Percentiles rank a stretch among this genome's conserved stretches.
Evolutionary conservation across 2,797 vertebrate genomes (phyloP).

Genomic region (Malacoraja senta): DNA sequence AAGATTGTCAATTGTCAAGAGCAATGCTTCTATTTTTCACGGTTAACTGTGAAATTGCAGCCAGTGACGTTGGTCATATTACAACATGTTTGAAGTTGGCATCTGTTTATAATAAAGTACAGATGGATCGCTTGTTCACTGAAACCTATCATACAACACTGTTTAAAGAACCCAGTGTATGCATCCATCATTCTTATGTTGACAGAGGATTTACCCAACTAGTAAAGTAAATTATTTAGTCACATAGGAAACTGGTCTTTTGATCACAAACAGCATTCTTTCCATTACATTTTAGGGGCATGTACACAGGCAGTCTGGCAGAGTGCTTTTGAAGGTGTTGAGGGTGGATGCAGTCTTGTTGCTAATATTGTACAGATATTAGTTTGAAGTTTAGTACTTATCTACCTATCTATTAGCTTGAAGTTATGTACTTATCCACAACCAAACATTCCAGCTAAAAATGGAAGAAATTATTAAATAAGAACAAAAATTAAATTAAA

Average conservation of each 20-base stretch:
- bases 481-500: neutral
- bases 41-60: slow-evolving; percentile 25
- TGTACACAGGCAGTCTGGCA: neutral
- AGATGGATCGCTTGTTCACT: slow-evolving; percentile 16
- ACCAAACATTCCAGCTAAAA: neutral
- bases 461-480: neutral
- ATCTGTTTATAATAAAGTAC: slow-evolving; percentile 36
- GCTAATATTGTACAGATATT: neutral
- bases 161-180: slow-evolving; percentile 3
- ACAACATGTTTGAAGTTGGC: slow-evolving; percentile 32
- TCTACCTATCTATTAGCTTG: too few species aligned
- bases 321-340: neutral
- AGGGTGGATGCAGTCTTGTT: neutral
- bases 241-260: neutral
- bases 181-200: slow-evolving; percentile 18
- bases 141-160: slow-evolving; percentile 22
- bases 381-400: neutral
- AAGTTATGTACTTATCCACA: neutral
- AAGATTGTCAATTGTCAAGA: neutral
- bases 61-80: slow-evolving; percentile 13
- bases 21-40: slow-evolving; percentile 3
- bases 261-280: neutral
- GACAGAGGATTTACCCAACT: slow-evolving; percentile 13
- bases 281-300: neutral
- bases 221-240: slow-evolving; percentile 30